Conservation (phyloP, 1,140 invertebrate species). For the Charaxes varanes region DNA sequence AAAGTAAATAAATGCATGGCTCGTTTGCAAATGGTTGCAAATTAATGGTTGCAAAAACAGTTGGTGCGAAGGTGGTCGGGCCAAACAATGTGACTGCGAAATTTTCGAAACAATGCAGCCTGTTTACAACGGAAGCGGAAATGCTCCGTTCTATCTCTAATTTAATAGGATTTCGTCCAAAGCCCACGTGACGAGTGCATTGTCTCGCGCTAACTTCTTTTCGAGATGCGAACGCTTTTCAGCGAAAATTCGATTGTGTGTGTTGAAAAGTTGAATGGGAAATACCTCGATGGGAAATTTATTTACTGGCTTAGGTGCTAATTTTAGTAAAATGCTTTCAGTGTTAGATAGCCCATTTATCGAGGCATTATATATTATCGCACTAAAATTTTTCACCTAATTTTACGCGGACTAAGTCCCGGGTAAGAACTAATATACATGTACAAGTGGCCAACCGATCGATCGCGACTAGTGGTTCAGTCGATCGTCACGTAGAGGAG, state of each 20-base stretch:
- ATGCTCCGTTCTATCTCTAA: slow-evolving; percentile 22
- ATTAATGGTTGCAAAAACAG: slow-evolving; percentile 11
- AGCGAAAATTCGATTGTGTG: slow-evolving; percentile 20
- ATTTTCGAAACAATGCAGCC: slow-evolving; percentile 8
- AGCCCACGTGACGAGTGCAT: slow-evolving; percentile 25
- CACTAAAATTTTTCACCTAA: too few relatives aligned
- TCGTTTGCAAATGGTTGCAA: slow-evolving; percentile 8
- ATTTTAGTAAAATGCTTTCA: too few relatives aligned
- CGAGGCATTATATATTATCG: too few relatives aligned
- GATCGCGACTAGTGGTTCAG: too few relatives aligned
- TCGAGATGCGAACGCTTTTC: slow-evolving; percentile 8
- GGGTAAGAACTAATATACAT: too few relatives aligned
- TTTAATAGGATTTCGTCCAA: slow-evolving; percentile 23
- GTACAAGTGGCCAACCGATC: too few relatives aligned
- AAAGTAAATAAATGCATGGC: slow-evolving; percentile 1
- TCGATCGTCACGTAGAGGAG: too few relatives aligned
- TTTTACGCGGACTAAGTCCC: too few relatives aligned
- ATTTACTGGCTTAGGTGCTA: neutral
- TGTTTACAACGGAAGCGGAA: slow-evolving; percentile 15
- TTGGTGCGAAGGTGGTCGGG: slow-evolving; percentile 2
- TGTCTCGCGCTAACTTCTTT: slow-evolving; percentile 22
- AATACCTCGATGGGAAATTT: too few relatives aligned
- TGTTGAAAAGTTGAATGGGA: slow-evolving; percentile 19
- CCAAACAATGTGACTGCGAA: slow-evolving; percentile 14
- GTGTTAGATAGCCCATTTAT: too few relatives aligned